phyloP scores from a whole-genome alignment of 2,888 invertebrate genomes.

The Parnassius glacialis region DNA sequence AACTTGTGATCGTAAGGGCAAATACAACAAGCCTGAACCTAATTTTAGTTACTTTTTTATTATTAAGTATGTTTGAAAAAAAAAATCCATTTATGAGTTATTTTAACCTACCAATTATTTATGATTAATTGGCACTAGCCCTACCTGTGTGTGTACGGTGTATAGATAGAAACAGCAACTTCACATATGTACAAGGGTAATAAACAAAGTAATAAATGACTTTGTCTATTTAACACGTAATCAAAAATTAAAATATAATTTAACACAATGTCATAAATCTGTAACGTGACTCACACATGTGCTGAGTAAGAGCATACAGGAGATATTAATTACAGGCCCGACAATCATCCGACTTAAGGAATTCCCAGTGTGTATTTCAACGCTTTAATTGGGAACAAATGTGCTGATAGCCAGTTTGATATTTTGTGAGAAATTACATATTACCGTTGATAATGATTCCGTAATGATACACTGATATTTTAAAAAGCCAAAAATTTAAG shows the following conservation, averaged over 20 bases:
- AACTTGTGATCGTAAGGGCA: too few species aligned
- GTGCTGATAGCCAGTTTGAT: constrained; percentile 44
- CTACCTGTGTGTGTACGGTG: too few species aligned
- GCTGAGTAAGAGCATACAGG: constrained; percentile 56
- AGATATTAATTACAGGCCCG: constrained; percentile 64
- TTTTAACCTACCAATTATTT: too few species aligned
- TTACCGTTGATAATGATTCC: constrained; percentile 9
- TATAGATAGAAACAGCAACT: too few species aligned
- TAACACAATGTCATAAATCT: constrained; percentile 66
- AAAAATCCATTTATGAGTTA: too few species aligned
- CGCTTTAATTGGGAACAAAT: constrained; percentile 73
- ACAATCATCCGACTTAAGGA: constrained; percentile 55
- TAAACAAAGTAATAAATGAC: neutral
- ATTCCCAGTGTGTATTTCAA: constrained; percentile 70
- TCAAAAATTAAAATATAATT: constrained; percentile 32
- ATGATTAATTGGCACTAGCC: too few species aligned
- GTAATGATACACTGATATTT: too few species aligned
- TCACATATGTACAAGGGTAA: too few species aligned
- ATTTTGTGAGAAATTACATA: constrained; percentile 37
- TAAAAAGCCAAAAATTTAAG: too few species aligned
- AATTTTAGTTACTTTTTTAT: too few species aligned
- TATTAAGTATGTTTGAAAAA: too few species aligned
- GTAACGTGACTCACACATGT: constrained; percentile 58
- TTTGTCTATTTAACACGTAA: constrained; percentile 25
- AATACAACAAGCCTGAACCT: too few species aligned